Conservation (phyloP, 2,797 vertebrate species). For the Sebastes oblongus region DNA sequence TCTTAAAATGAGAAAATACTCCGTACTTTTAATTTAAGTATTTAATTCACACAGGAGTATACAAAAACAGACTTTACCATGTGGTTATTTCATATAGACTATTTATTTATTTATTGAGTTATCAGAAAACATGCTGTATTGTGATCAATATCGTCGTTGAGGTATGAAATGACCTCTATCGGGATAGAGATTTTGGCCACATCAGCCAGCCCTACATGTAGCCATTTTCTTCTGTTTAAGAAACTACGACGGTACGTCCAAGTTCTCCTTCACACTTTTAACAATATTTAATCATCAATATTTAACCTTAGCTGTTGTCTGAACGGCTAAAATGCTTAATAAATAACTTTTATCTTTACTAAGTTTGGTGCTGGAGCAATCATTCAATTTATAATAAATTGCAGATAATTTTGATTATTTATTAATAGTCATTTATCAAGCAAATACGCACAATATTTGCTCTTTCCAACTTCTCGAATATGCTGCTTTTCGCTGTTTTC, state of each 20-base stretch:
- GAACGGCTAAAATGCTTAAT: background rate
- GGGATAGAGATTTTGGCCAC: too few species aligned
- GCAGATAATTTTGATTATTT: background rate
- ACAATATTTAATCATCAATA: background rate
- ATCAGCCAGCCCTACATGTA: background rate
- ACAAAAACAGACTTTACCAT: too few species aligned
- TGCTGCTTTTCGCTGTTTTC: background rate
- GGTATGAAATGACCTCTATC: too few species aligned
- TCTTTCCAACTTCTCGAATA: background rate
- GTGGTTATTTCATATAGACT: too few species aligned
- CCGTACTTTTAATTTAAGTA: too few species aligned
- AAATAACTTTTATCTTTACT: background rate
- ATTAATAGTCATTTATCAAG: background rate
- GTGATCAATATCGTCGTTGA: too few species aligned
- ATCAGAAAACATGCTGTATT: too few species aligned
- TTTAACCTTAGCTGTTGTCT: background rate
- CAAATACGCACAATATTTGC: background rate
- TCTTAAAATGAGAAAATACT: too few species aligned
- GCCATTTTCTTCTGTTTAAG: background rate
- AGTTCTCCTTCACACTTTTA: background rate
- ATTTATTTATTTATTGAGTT: too few species aligned
- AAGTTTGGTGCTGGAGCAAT: background rate
- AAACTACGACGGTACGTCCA: background rate
- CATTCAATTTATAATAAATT: background rate
- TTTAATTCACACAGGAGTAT: too few species aligned